Base-by-base conservation (phyloP, 2,113 vertebrate genomes). In the Hippopotamus amphibius region DNA sequence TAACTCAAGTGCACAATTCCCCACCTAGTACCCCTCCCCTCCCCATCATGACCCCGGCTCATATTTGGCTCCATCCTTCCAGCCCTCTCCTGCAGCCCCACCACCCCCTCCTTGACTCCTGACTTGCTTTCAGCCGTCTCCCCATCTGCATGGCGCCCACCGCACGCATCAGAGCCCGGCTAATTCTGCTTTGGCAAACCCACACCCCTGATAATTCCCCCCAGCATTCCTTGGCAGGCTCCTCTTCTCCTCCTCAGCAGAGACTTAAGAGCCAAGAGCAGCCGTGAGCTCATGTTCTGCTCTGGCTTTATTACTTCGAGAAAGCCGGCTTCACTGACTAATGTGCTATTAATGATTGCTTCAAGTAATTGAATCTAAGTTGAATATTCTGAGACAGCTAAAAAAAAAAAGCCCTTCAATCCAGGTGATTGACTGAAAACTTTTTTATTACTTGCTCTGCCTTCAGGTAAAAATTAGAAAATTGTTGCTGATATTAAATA, bases 211-310 rank as follows among this genome's bases (percentile, higher is more conserved):
- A 88, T 88, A 88, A 98, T 96, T 93, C 95, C 89, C 94, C 84
- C 91, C 83, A 59, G 17, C 97, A 93, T 97, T 98, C 96, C 76
- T 97, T 97, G 95, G 97, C 98, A 97, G 90, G 28, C 84, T 97
- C 80, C 63, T 53, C 30, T 88, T 50, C 71, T 82, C 83, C 79
- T 92, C 80, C 81, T 97, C 57, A 55, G 93, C 93, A 92, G 83
- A 90, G 86, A 93, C 77, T 81, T 87, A 77, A 92, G 77, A 95
- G 96, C 87, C 88, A 59, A 92, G 65, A 92, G 90, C 92, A 88
- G 95, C 92, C 43, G 2, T 79, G 95, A 96, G 94, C 97, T 96
- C 87, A 71, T 79, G 83, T 80, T 90, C 87, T 68, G 21, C 79
- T 87, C 53, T 9, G 7, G 59, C 68, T 93, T 95, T 76, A 81